These are phyloP conservation scores for Tethya wilhelma DNA, from an alignment of 37 sponge, comb jelly and placozoan genomes.

Conservation along the genomic window DNA sequence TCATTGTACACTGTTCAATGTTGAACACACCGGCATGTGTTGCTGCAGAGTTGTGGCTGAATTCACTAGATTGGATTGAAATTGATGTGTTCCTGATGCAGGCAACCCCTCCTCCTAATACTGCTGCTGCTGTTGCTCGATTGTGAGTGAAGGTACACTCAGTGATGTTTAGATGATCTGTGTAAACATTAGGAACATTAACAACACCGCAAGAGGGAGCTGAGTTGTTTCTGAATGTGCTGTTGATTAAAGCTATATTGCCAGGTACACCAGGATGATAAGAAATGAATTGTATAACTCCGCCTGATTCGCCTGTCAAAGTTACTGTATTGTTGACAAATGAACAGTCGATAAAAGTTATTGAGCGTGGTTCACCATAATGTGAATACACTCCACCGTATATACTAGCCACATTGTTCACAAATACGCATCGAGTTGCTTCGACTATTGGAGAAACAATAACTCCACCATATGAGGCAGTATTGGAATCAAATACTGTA, in stretches of 20 bases:
- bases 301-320: neutral
- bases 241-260: neutral
- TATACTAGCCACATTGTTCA: neutral
- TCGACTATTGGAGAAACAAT: neutral
- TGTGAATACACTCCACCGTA: neutral
- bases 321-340: neutral
- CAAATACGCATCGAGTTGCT: neutral
- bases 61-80: neutral
- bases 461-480: neutral
- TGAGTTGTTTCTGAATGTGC: neutral
- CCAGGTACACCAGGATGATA: neutral
- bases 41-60: neutral
- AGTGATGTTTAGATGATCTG: neutral
- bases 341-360: neutral
- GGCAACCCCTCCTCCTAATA: neutral
- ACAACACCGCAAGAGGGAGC: neutral
- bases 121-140: neutral
- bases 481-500: neutral
- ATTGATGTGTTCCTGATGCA: neutral
- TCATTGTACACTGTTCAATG: neutral
- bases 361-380: constrained; percentile 1
- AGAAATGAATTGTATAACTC: neutral
- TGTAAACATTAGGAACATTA: neutral
- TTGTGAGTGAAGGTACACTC: neutral
- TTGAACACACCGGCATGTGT: neutral